Conservation (phyloP, 2,888 invertebrate genomes). For the Eurois occulta region DNA sequence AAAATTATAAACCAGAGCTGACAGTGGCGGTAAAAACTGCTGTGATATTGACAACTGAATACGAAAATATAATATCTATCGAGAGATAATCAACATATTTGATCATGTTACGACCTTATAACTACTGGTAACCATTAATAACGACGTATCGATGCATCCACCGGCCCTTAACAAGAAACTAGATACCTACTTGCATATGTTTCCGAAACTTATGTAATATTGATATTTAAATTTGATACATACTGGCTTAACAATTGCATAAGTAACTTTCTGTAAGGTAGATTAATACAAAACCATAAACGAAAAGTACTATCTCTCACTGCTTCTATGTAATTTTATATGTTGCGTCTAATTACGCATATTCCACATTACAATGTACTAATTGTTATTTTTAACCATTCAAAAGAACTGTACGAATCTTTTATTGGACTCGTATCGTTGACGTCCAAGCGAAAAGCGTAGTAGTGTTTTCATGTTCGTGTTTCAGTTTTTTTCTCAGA, state of each 20-base stretch:
- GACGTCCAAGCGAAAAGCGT: constrained; percentile 14
- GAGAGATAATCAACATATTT: constrained; percentile 81
- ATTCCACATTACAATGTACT: constrained; percentile 48
- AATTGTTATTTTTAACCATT: constrained; percentile 21
- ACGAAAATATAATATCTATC: constrained; percentile 75
- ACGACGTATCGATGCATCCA: constrained; percentile 74
- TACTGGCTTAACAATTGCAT: constrained; percentile 66
- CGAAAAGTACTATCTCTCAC: constrained; percentile 17
- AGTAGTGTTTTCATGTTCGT: background rate
- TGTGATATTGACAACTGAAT: constrained; percentile 89
- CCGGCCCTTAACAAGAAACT: constrained; percentile 75
- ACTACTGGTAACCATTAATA: constrained; percentile 88
- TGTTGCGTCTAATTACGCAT: constrained; percentile 23
- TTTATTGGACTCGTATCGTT: constrained; percentile 9
- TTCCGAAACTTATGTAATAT: constrained; percentile 56
- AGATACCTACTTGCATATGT: constrained; percentile 61
- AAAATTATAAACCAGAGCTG: constrained; percentile 72
- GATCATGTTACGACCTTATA: constrained; percentile 82
- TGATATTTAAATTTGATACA: constrained; percentile 61
- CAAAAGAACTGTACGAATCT: constrained; percentile 22
- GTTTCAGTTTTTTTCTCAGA: background rate
- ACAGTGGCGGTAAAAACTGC: constrained; percentile 85
- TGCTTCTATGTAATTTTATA: constrained; percentile 14
- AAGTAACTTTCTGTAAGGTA: constrained; percentile 55
- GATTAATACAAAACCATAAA: constrained; percentile 32